phyloP scores from a whole-genome alignment of 2,797 vertebrate species.

The Myioborus miniatus region DNA sequence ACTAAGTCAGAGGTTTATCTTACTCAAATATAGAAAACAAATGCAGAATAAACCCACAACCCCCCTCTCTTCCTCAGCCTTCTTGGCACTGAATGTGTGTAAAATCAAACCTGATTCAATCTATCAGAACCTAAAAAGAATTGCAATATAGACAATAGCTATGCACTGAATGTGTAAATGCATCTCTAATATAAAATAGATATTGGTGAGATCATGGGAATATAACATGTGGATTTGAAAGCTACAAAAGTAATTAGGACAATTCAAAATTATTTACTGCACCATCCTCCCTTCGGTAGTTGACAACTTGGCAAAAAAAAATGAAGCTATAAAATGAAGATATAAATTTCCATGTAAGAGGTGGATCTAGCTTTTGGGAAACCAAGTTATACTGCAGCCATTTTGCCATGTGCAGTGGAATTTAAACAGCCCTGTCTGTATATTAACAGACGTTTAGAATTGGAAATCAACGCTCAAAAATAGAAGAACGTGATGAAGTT shows the following conservation, averaged over 20 bases:
- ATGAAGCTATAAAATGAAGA: not conserved
- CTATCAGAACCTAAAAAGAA: not conserved
- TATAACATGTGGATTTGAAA: not conserved
- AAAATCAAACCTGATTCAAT: not conserved
- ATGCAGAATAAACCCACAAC: not conserved
- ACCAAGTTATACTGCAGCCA: not conserved
- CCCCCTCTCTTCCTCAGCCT: not conserved
- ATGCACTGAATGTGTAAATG: not conserved
- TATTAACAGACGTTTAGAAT: not conserved
- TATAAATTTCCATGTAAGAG: not conserved
- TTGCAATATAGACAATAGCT: not conserved
- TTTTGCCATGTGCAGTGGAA: not conserved
- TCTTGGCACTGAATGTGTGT: not conserved
- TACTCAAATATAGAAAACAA: not conserved
- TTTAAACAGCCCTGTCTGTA: not conserved
- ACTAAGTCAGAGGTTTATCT: slow-evolving; percentile 18
- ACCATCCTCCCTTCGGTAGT: accelerated
- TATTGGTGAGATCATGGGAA: not conserved
- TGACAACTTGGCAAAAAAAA: not conserved
- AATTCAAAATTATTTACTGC: not conserved
- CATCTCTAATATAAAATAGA: not conserved
- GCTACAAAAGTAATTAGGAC: not conserved
- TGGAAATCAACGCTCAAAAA: not conserved
- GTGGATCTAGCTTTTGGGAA: not conserved
- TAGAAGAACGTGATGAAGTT: not conserved